Percentiles rank a stretch among this genome's conserved stretches.
Conservation (phyloP, 92 coral and sea anemone genomes). For the Actinernus sp. region DNA sequence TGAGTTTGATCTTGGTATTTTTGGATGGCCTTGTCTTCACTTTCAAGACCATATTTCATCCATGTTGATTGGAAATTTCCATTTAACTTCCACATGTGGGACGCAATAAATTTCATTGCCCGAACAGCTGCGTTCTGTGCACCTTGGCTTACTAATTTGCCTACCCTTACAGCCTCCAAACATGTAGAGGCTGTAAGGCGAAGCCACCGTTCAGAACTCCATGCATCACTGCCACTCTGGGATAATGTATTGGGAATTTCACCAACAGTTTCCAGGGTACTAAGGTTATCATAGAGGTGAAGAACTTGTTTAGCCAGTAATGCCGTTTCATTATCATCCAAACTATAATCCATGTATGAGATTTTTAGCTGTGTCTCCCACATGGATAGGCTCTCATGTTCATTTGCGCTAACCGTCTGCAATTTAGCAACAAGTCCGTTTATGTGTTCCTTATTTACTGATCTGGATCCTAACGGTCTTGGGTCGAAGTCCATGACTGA, state of each 20-base stretch:
- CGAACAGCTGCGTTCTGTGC: conserved; percentile 18
- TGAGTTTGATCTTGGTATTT: conserved; percentile 42
- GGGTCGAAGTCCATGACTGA: conserved; percentile 64
- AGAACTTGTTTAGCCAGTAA: not conserved
- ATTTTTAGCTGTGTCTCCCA: conserved; percentile 44
- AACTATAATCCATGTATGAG: conserved; percentile 25
- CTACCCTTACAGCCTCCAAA: conserved; percentile 22
- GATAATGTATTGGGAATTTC: conserved; percentile 2
- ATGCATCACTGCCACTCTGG: conserved; percentile 21
- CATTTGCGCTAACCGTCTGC: conserved; percentile 4
- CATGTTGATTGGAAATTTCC: conserved; percentile 31
- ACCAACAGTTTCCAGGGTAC: conserved; percentile 6
- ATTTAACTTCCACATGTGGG: conserved; percentile 17
- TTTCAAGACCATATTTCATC: conserved; percentile 60
- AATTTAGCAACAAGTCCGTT: conserved; percentile 22
- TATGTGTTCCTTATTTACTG: conserved; percentile 13
- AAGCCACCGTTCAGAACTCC: conserved; percentile 31
- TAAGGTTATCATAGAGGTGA: not conserved
- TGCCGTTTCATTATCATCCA: conserved; percentile 17
- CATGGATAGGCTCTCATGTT: conserved; percentile 34
- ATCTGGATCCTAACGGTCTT: conserved; percentile 48
- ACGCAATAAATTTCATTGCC: conserved; percentile 1
- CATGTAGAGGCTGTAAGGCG: conserved; percentile 55
- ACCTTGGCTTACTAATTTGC: conserved; percentile 3
- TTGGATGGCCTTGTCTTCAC: conserved; percentile 40